These are phyloP conservation scores for Drosophila pruinosa DNA, from an alignment of 1,140 invertebrate genomes.

Conservation along the genomic window DNA sequence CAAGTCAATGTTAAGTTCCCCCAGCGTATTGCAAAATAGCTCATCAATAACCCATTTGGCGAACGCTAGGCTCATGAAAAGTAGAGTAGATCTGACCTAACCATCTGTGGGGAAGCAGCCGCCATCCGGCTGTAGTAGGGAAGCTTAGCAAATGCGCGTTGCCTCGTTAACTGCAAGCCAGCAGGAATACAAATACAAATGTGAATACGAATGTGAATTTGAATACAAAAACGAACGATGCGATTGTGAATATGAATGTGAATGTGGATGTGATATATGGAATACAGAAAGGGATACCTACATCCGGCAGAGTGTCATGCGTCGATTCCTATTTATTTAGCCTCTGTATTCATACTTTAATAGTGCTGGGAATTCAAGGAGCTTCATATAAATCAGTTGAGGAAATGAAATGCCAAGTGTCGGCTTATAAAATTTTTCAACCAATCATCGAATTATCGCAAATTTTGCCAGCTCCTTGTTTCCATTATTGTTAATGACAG, in stretches of 20 bases:
- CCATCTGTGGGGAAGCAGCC: constrained; percentile 31
- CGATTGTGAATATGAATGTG: background rate
- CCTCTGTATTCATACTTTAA: constrained; percentile 35
- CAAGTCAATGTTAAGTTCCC: constrained; percentile 49
- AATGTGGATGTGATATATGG: background rate
- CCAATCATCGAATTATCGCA: constrained; percentile 60
- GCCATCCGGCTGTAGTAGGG: constrained; percentile 4
- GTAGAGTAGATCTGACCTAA: constrained; percentile 35
- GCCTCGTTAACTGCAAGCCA: background rate
- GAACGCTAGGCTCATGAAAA: constrained; percentile 48
- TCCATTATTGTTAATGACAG: constrained; percentile 72
- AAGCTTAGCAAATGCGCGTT: constrained; percentile 14
- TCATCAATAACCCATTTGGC: constrained; percentile 79
- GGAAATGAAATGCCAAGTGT: constrained; percentile 37
- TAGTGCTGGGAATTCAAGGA: constrained; percentile 33
- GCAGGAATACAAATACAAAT: background rate
- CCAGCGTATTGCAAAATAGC: constrained; percentile 62
- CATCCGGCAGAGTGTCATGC: constrained; percentile 12
- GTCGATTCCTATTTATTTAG: constrained; percentile 26
- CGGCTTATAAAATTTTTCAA: constrained; percentile 58
- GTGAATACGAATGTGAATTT: background rate
- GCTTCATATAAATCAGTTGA: constrained; percentile 34
- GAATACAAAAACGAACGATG: background rate
- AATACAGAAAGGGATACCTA: constrained; percentile 21
- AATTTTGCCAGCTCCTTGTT: constrained; percentile 37